These are phyloP conservation scores for Drosophila baimaii DNA, from an alignment of 1,140 invertebrate species.

Conservation along the genomic window DNA sequence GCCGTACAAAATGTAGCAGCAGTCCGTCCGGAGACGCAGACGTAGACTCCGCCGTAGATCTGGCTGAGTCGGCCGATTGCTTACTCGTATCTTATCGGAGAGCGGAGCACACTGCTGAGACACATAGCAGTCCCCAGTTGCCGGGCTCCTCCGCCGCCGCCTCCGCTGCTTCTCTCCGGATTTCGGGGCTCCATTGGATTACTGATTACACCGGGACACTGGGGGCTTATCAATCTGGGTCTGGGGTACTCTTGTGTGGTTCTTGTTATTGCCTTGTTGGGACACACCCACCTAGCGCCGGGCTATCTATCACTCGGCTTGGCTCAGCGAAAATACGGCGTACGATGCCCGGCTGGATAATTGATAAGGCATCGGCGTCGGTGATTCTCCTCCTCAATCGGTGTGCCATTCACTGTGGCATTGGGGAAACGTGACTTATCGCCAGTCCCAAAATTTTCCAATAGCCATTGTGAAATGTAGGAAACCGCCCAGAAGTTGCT, in stretches of 20 bases:
- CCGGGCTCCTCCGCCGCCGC: conserved; percentile 7
- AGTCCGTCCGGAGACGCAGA: conserved; percentile 30
- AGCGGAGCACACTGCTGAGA: conserved; percentile 2
- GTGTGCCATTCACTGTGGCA: conserved; percentile 26
- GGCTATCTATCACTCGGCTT: conserved; percentile 33
- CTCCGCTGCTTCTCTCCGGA: conserved; percentile 2
- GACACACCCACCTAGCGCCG: conserved; percentile 47
- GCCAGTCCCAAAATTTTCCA: conserved; percentile 37
- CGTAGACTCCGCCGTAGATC: conserved; percentile 13
- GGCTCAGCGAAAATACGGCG: not conserved
- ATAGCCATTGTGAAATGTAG: conserved; percentile 31
- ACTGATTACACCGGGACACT: conserved; percentile 32
- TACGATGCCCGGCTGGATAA: conserved; percentile 35
- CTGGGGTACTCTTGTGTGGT: conserved; percentile 32
- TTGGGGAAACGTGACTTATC: conserved; percentile 48
- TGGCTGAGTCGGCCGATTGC: conserved; percentile 49
- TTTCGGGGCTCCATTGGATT: conserved; percentile 21
- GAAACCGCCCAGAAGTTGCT: conserved; percentile 41
- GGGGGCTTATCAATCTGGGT: conserved; percentile 57
- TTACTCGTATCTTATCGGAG: conserved; percentile 45
- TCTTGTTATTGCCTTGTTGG: conserved; percentile 28
- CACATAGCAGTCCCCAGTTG: conserved; percentile 20
- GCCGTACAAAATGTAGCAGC: conserved; percentile 30
- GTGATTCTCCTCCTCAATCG: conserved; percentile 1
- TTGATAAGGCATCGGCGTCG: conserved; percentile 30